These are phyloP conservation scores for Astreopora myriophthalma DNA, from an alignment of 64 coral and sea anemone genomes.

Conservation along the genomic window DNA sequence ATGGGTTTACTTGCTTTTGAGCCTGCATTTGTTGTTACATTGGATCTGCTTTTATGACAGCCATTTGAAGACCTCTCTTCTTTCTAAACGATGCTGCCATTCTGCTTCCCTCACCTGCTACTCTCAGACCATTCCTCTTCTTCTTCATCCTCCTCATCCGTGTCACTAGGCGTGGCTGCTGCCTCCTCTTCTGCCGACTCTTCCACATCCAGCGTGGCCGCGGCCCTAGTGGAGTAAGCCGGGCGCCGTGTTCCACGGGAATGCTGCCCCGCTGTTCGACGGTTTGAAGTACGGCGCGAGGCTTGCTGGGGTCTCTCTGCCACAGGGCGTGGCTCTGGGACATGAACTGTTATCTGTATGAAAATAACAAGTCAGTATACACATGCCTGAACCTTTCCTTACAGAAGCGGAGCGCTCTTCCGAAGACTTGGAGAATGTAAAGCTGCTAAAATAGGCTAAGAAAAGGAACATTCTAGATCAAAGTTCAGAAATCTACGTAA, in stretches of 20 bases:
- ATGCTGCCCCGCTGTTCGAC: constrained; percentile 44
- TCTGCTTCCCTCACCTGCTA: constrained; percentile 55
- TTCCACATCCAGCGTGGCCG: constrained; percentile 70
- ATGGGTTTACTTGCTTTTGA: too few relatives aligned
- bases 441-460: too few relatives aligned
- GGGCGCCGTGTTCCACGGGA: constrained; percentile 44
- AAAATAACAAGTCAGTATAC: background rate
- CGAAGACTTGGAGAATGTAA: too few relatives aligned
- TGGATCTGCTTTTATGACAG: too few relatives aligned
- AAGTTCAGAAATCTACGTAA: too few relatives aligned
- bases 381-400: too few relatives aligned
- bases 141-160: constrained; percentile 88
- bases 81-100: background rate
- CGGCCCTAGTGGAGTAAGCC: constrained; percentile 78
- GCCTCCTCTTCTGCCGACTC: constrained; percentile 89
- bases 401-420: too few relatives aligned
- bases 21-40: too few relatives aligned
- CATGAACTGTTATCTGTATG: constrained; percentile 6
- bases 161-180: constrained; percentile 81
- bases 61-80: background rate
- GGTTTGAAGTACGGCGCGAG: constrained; percentile 48
- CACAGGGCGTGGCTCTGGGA: constrained; percentile 33
- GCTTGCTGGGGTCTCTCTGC: constrained; percentile 49
- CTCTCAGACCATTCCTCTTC: constrained; percentile 88
- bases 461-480: too few relatives aligned